Evolutionary conservation across 2,888 invertebrate species (phyloP).

Genomic region (Melanchra persicariae): DNA sequence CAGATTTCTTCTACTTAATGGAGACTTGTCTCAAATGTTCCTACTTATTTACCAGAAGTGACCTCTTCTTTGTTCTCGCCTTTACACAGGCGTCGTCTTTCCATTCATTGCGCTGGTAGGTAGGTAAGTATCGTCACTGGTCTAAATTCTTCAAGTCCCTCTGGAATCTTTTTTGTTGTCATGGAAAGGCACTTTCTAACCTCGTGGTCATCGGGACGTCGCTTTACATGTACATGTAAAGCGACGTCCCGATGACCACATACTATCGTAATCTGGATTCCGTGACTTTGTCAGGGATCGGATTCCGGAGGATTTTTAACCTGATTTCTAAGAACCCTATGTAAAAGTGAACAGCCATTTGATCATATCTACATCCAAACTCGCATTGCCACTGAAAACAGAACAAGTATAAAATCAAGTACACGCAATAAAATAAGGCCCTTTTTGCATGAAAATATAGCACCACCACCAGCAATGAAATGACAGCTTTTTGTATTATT

Average conservation of each 20-base stretch:
- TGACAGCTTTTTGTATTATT: constrained; percentile 59
- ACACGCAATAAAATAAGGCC: constrained; percentile 31
- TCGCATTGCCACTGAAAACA: constrained; percentile 34
- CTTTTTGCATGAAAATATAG: constrained; percentile 65
- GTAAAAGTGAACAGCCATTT: too few relatives aligned
- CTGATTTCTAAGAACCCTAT: background rate
- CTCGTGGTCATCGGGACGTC: background rate
- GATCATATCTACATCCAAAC: background rate
- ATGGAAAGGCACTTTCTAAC: background rate
- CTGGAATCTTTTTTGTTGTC: background rate
- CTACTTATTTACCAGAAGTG: background rate
- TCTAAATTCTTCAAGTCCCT: background rate
- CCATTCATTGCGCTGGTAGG: background rate
- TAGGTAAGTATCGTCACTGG: too few relatives aligned
- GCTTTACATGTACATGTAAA: background rate
- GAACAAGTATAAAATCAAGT: background rate
- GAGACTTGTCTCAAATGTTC: background rate
- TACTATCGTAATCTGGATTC: too few relatives aligned
- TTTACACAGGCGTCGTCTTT: background rate
- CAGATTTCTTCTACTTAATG: background rate
- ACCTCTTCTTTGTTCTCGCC: background rate
- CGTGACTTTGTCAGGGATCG: too few relatives aligned
- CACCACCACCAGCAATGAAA: constrained; percentile 61
- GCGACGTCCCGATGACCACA: too few relatives aligned
- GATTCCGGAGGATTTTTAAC: background rate